Evolutionary conservation across 1,140 invertebrate genomes (phyloP), one percentile per base, ranked within the genome.

Genomic region (Drosophila kurseongensis): DNA sequence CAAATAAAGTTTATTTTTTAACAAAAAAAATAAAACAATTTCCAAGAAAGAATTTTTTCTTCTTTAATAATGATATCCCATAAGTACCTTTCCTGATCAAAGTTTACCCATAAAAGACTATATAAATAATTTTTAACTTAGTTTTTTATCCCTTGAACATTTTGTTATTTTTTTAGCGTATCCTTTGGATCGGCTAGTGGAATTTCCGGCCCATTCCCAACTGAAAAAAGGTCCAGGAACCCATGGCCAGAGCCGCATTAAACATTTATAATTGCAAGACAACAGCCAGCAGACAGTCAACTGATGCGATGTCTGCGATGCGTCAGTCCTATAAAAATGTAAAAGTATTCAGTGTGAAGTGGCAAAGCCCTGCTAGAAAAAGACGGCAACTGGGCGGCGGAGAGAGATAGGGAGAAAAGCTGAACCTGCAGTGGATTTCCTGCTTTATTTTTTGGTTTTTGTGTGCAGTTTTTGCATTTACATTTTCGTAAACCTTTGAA

Each of bases 201-300:
- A 57, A n/a, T 51, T 65, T 32, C 9, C 27, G 40, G 41, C 10
- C 27, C 55, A 29, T 57, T 16, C 18, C 61, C 45, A 42, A 18
- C 45, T 51, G 7, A 16, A 61, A 67, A 65, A 14, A 12, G 32
- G 29, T 40, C 35, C 59, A 23, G 23, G 48, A 13, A 9, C 36
- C 44, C 63, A 48, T 35, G 56, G 32, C 57, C 36, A 38, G 45
- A 52, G 59, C 65, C 29, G 42, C 80, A 88, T 88, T 83, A 88
- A 89, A 88, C 77, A 88, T 88, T 84, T 88, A 88, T 89, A 88
- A 88, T 89, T 88, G 78, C 84, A 83, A 74, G 74, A 80, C 63
- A 66, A 82, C 63, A 78, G 59, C 51, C 72, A 59, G 57, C 58
- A 32, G 52, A 47, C 12, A 40, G 45, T 41, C 65, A 47, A 58